Base-by-base conservation (phyloP, 2,113 vertebrate species). In the Elephantulus edwardii region DNA sequence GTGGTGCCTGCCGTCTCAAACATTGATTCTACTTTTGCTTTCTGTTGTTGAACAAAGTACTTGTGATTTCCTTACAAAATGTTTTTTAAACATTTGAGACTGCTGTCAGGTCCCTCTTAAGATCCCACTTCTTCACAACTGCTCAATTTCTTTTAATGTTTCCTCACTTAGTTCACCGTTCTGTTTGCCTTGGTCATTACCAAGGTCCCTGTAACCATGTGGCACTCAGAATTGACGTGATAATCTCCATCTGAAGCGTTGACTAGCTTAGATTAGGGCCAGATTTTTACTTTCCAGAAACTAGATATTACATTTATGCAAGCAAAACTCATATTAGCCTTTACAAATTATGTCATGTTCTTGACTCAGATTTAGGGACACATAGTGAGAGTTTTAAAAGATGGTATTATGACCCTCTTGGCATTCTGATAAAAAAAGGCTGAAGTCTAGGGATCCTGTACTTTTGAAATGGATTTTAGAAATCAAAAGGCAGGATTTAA, bases 201-300 rank as follows among this genome's bases (percentile, higher is more conserved):
- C n/a, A 78, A 70, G 75, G 86, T 88, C 33, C 56, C 33, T 70
- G 91, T 90, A 50, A 56, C 10, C 52, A 42, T 20, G 50, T 71
- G 78, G 56, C 92, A 40, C 83, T 56, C 40, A 68, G 70, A 64
- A 83, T 33, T 82, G 64, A 86, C 81, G 72, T 38, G 33, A n/a
- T 90, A 74, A 56, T 79, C 79, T 87, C 58, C 28, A 70, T 38
- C 54, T 85, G 80, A 40, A 86, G 70, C 46, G 83, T 93, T 50
- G 87, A 76, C 40, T 62, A 16, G 83, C 82, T 89, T 75, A 89
- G 62, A 87, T 84, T 85, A 60, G 82, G 74, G 62, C 83, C 83
- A 88, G 44, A 82, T 71, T 46, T 90, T 81, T 71, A 66, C 83
- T 54, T 79, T 71, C 77, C 52, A 86, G 90, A n/a, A 62, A 60